Conservation (phyloP, 2,113 vertebrate species). For the Macrotis lagotis region DNA sequence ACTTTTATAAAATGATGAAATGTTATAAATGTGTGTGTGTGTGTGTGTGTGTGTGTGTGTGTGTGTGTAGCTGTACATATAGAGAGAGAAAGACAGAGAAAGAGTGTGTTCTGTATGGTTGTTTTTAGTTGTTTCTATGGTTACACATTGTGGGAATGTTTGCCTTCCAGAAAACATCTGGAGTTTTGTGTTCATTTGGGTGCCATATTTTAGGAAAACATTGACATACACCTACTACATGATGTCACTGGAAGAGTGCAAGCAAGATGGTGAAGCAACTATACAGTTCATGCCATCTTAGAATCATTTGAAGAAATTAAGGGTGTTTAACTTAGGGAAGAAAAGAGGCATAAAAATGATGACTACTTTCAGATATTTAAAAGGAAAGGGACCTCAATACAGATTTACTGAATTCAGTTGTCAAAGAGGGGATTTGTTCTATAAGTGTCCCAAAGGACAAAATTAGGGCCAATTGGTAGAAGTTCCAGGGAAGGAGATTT, state of each 20-base stretch:
- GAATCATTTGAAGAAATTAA: background rate
- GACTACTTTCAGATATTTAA: background rate
- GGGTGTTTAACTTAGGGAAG: background rate
- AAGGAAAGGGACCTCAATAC: background rate
- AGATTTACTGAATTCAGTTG: background rate
- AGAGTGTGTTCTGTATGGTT: background rate
- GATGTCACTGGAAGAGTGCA: background rate
- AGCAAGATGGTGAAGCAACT: background rate
- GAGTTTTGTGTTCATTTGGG: background rate
- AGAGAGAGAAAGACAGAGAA: too few species aligned
- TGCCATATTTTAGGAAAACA: background rate
- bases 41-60: background rate
- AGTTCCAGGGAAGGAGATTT: background rate
- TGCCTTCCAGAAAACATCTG: background rate
- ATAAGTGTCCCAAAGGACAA: background rate
- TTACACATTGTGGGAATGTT: background rate
- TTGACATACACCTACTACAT: background rate
- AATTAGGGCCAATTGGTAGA: background rate
- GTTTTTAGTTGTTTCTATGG: background rate
- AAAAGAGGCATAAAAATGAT: background rate
- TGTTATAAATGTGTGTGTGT: accelerated
- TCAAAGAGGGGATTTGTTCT: background rate
- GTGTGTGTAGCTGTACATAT: background rate
- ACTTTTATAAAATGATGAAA: background rate
- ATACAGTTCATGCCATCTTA: background rate